Base-by-base conservation (phyloP, 2,888 invertebrate genomes). In the Epirrita christyi region DNA sequence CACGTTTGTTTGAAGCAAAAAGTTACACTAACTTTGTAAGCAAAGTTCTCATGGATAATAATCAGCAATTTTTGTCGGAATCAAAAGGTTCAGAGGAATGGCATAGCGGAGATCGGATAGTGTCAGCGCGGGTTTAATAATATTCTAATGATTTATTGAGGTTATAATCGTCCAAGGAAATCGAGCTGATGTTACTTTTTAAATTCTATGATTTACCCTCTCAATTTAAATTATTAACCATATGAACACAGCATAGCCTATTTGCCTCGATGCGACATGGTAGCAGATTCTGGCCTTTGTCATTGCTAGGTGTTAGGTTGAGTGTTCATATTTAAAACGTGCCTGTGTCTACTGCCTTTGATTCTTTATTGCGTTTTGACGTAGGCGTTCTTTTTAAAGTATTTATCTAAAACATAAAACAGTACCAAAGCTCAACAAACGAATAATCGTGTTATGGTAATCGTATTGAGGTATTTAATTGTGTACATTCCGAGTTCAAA, bases 131-230 rank as follows among this genome's bases (percentile, higher is more conserved):
- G 64, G 76, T 75, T 78, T 81, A 83, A 86, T 85, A 83, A 86
- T 85, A 83, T 80, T 76, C 82, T 84, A 87, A 86, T 86, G 81
- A 80, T 77, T 78, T 78, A 77, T 82, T 75, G 80, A 83, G 75
- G 81, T 83, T 83, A 80, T 81, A 80, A 78, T 80, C 75, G 72
- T 75, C 74, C 82, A 85, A 86, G 86, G 81, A 85, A 87, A 86
- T 77, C 71, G 70, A 78, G 76, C 72, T 72, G 72, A 76, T 59
- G 61, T 36, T 53, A 61, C 52, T 44, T 54, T 56, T n/a, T n/a
- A n/a, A n/a, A n/a, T n/a, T n/a, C n/a, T n/a, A n/a, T n/a, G n/a
- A n/a, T n/a, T n/a, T n/a, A n/a, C n/a, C n/a, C n/a, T n/a, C n/a
- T n/a, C n/a, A n/a, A n/a, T 52, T 38, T 46, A 52, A 70, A 72